These are phyloP conservation scores for Halictus quadricinctus DNA, from an alignment of 2,888 invertebrate genomes.

Conservation along the genomic window DNA sequence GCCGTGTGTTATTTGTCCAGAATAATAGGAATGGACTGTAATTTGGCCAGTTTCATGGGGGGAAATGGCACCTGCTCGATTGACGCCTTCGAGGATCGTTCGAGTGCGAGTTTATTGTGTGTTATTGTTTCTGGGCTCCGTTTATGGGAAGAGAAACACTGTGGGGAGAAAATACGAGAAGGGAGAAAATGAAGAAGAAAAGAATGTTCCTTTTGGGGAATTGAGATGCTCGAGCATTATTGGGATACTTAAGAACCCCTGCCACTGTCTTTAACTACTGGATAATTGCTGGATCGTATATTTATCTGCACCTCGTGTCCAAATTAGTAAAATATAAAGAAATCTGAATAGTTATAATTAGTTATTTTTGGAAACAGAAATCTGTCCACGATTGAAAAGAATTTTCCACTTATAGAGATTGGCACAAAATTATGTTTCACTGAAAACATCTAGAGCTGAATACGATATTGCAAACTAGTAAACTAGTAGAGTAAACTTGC, in stretches of 20 bases:
- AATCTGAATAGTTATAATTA: background rate
- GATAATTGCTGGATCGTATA: background rate
- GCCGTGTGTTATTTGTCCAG: background rate
- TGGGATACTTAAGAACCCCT: background rate
- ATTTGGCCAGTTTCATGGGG: background rate
- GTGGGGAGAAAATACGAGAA: background rate
- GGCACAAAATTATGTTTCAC: too few relatives aligned
- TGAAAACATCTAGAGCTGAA: too few relatives aligned
- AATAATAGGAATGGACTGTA: background rate
- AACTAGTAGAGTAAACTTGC: background rate
- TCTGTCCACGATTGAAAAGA: too few relatives aligned
- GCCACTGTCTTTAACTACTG: background rate
- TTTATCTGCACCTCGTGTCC: background rate
- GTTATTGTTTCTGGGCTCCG: conserved; percentile 1
- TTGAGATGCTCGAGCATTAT: background rate
- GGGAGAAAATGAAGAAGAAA: background rate
- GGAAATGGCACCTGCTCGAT: background rate
- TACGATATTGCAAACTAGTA: background rate
- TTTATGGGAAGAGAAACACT: conserved; percentile 5
- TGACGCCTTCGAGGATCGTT: background rate
- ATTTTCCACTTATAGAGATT: too few relatives aligned
- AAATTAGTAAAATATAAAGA: background rate
- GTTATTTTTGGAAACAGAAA: too few relatives aligned
- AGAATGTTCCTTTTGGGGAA: background rate
- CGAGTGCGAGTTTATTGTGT: background rate